Percentiles rank a stretch among this genome's conserved stretches.
These are phyloP conservation scores for Tenodera sinensis DNA, from an alignment of 2,888 invertebrate genomes.

Conservation along the genomic window DNA sequence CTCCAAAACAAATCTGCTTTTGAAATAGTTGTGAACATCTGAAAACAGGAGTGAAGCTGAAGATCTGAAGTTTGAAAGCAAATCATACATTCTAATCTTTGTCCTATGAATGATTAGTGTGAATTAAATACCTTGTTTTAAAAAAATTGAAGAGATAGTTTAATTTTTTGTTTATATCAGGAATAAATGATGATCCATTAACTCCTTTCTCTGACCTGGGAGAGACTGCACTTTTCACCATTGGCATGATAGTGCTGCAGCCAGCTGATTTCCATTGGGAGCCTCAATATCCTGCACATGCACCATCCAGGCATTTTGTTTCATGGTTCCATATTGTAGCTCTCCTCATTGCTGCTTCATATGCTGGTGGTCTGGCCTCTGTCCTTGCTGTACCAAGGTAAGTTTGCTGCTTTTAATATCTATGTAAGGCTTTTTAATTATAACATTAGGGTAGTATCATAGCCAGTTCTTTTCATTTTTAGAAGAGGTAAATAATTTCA, in stretches of 20 bases:
- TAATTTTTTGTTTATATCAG: not conserved
- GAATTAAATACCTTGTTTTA: too few species aligned
- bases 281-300: not conserved
- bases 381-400: constrained; percentile 1
- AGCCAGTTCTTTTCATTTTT: too few species aligned
- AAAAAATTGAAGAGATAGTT: too few species aligned
- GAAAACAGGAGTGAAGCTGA: too few species aligned
- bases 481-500: too few species aligned
- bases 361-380: not conserved
- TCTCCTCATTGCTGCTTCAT: not conserved
- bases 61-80: too few species aligned
- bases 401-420: not conserved
- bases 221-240: not conserved
- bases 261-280: not conserved
- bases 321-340: constrained; percentile 4
- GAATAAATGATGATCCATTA: not conserved
- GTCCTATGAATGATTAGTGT: too few species aligned
- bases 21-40: too few species aligned
- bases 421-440: too few species aligned
- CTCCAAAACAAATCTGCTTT: too few species aligned
- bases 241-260: not conserved
- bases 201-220: constrained; percentile 1
- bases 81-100: too few species aligned
- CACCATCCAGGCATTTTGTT: not conserved
- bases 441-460: too few species aligned